Conservation (phyloP, 1,140 invertebrate genomes). For the Heterodera carotae region DNA sequence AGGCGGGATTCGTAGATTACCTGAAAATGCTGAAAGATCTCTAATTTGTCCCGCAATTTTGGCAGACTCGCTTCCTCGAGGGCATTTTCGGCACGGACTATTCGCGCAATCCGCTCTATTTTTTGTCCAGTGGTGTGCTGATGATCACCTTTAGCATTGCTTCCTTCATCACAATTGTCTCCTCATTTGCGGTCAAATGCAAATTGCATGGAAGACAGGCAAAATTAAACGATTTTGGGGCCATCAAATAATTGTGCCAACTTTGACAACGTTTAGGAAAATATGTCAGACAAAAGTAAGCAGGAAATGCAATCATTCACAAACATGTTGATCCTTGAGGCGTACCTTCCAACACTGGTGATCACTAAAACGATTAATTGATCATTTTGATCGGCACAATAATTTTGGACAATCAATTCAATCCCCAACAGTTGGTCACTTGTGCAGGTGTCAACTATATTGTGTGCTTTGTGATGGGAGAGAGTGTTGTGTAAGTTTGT, state of each 20-base stretch:
- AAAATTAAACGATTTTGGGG: background rate
- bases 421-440: conserved; percentile 18
- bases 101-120: conserved; percentile 28
- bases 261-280: background rate
- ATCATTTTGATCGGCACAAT: conserved; percentile 1
- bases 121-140: conserved; percentile 25
- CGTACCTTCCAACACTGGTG: conserved; percentile 41
- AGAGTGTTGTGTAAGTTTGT: conserved; percentile 12
- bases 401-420: background rate
- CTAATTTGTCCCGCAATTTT: background rate
- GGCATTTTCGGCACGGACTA: conserved; percentile 29
- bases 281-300: conserved; percentile 46
- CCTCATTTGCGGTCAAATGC: conserved; percentile 38
- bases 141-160: conserved; percentile 13
- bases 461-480: conserved; percentile 39
- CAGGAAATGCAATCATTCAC: conserved; percentile 40
- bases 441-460: conserved; percentile 40
- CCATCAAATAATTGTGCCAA: background rate
- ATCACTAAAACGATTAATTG: no score
- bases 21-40: no score
- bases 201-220: conserved; percentile 31
- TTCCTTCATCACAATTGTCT: conserved; percentile 35
- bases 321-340: conserved; percentile 45
- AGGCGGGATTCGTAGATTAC: no score
- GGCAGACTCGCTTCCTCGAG: conserved; percentile 14